These are phyloP conservation scores for Sprattus sprattus DNA, from an alignment of 2,113 vertebrate genomes.

Conservation along the genomic window DNA sequence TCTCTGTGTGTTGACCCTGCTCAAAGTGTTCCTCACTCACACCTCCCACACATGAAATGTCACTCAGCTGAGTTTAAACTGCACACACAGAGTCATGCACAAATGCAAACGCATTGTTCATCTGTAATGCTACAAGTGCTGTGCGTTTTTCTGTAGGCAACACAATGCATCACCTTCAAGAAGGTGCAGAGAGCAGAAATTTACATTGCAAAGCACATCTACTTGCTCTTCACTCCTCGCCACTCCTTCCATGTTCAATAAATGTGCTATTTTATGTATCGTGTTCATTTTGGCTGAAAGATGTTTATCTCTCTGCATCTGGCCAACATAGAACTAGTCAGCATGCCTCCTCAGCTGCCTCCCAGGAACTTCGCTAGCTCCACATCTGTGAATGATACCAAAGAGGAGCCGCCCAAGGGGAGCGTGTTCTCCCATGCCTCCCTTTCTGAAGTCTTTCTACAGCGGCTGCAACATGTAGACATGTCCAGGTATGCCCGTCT, in stretches of 20 bases:
- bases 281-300: background rate
- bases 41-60: constrained; percentile 16
- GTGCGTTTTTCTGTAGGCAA: background rate
- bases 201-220: background rate
- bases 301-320: background rate
- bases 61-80: background rate
- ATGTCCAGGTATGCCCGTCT: constrained; percentile 73
- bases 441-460: constrained; percentile 78
- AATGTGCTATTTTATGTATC: background rate
- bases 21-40: constrained; percentile 3
- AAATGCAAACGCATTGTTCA: background rate
- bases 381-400: constrained; percentile 62
- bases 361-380: constrained; percentile 77
- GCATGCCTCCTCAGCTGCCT: constrained; percentile 83
- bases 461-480: constrained; percentile 83
- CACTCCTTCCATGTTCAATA: background rate
- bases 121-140: background rate
- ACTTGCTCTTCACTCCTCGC: background rate
- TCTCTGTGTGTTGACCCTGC: constrained; percentile 15
- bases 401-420: constrained; percentile 70
- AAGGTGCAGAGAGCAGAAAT: background rate
- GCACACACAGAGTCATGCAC: background rate
- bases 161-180: no score
- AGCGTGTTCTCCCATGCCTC: constrained; percentile 67
- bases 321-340: constrained; percentile 69